Conservation (phyloP, 2,113 vertebrate genomes). For the Mustela lutreola region DNA sequence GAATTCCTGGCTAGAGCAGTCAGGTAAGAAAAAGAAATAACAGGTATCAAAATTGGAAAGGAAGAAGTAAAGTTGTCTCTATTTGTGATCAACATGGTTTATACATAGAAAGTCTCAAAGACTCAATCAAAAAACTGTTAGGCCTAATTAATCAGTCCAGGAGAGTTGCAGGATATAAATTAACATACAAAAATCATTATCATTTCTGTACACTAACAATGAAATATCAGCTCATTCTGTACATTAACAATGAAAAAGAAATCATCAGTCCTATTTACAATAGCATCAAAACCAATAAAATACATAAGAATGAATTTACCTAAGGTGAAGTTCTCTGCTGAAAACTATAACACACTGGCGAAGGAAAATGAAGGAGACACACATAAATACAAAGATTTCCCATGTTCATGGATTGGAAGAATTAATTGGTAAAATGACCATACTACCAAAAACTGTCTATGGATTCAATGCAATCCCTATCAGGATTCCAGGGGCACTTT, state of each 20-base stretch:
- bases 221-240: background rate
- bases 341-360: background rate
- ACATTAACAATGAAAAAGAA: background rate
- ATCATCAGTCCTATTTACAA: background rate
- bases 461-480: background rate
- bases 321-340: background rate
- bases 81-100: too few species aligned
- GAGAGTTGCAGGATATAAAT: background rate
- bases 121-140: background rate
- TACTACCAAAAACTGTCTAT: too few species aligned
- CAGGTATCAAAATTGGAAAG: too few species aligned
- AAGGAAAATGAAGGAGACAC: background rate
- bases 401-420: too few species aligned
- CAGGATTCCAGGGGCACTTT: background rate
- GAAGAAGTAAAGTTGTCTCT: too few species aligned
- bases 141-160: background rate
- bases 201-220: too few species aligned
- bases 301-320: background rate
- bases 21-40: too few species aligned
- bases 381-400: too few species aligned
- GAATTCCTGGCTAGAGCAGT: too few species aligned
- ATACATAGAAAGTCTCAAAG: background rate
- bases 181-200: background rate
- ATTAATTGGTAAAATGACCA: too few species aligned
- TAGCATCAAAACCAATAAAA: background rate